Evolutionary conservation across 2,113 vertebrate species (phyloP).

Genomic region (Oxyura jamaicensis): DNA sequence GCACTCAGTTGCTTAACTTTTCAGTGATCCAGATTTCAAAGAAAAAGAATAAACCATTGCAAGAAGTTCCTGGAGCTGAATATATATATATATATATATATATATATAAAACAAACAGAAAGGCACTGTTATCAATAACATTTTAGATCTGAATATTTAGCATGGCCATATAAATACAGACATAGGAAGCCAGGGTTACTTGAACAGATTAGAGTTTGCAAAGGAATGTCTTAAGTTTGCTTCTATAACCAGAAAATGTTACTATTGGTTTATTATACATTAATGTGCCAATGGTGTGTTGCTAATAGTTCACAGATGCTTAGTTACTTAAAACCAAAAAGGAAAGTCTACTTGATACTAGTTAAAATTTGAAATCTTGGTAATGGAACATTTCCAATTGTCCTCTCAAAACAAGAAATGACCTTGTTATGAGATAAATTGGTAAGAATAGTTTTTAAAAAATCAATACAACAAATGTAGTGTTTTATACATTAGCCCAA

Average conservation of each 20-base stretch:
- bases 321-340: background rate
- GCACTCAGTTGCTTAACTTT: background rate
- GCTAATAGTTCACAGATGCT: background rate
- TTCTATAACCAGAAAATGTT: background rate
- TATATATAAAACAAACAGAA: background rate
- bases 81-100: too few relatives aligned
- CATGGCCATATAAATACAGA: background rate
- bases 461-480: background rate
- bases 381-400: background rate
- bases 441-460: background rate
- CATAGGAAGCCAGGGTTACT: background rate
- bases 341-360: background rate
- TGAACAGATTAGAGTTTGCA: background rate
- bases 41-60: background rate
- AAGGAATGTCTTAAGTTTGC: background rate
- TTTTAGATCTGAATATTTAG: background rate
- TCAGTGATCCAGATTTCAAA: background rate
- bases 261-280: background rate
- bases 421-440: background rate
- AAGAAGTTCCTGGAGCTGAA: background rate
- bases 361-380: background rate
- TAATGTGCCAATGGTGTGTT: background rate
- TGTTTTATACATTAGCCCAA: background rate
- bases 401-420: background rate
- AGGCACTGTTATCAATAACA: background rate